Evolutionary conservation across 2,888 invertebrate species (phyloP), one percentile per base, ranked within the genome.

Genomic region (Troides aeacus): DNA sequence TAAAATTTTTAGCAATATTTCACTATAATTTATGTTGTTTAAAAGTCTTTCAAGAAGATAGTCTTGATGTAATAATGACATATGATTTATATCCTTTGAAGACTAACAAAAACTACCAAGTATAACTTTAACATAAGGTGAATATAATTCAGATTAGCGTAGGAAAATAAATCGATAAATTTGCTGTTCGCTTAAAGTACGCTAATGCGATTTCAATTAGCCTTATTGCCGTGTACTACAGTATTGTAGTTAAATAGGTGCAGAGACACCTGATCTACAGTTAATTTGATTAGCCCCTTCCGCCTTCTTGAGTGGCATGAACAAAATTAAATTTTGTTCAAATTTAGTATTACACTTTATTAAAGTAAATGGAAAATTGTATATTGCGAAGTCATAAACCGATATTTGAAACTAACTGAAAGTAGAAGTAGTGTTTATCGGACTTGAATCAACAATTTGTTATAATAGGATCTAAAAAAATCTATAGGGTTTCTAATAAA

Each of bases 251-350:
- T 59, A 50, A 65, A 59, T 65, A 59, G 24, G 23, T 59, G 59
- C 65, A 50, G 42, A 65, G 42, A 65, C 65, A 65, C 65, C 65
- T 65, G 65, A 65, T 65, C 59, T 65, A 24, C 21, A 65, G 65
- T 59, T 60, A 65, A 65, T 59, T 65, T 46, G 65, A 65, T 65
- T 65, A 65, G 46, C 65, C 46, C 24, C 65, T 65, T 46, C 65
- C 65, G 65, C 65, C n/a, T 58, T 65, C 65, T 65, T 59, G 57
- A 65, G n/a, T 59, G 65, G 10, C 24, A 59, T 23, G 30, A 65
- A 65, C 46, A 59, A 57, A 65, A 65, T 59, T 65, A 46, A 59
- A 65, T 65, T 59, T 23, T 46, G 12, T 42, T 59, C 4, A 46
- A 59, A 65, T 23, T 58, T n/a, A 46, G 2, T 23, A 8, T 24